Conservation (phyloP, 2,888 invertebrate species). For the Philopedon plagiatum region DNA sequence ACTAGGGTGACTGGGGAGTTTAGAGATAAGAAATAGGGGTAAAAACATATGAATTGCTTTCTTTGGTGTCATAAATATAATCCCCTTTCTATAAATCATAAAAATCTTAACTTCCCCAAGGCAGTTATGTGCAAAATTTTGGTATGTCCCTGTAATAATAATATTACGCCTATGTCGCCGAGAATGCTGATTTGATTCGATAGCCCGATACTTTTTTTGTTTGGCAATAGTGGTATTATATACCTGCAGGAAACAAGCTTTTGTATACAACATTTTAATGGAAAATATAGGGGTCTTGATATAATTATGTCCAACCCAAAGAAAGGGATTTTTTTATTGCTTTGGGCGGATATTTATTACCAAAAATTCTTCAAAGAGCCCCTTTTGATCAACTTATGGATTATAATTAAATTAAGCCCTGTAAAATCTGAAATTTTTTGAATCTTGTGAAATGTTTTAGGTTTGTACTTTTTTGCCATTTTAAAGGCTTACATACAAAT, state of each 20-base stretch:
- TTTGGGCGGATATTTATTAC: not conserved
- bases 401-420: not conserved
- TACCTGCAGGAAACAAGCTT: constrained; percentile 9
- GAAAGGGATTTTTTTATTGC: constrained; percentile 2
- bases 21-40: constrained; percentile 46
- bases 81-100: constrained; percentile 36
- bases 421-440: not conserved
- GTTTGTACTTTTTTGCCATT: not conserved
- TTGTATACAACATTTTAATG: constrained; percentile 9
- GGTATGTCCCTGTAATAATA: constrained; percentile 7
- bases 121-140: constrained; percentile 20
- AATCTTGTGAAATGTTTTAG: not conserved
- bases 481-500: not conserved
- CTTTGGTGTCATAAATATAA: constrained; percentile 41
- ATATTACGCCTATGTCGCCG: not conserved
- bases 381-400: constrained; percentile 2
- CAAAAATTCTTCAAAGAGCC: not conserved
- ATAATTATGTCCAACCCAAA: constrained; percentile 3
- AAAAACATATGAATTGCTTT: constrained; percentile 47
- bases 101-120: not conserved
- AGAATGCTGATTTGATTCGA: not conserved
- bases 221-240: not conserved
- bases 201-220: not conserved
- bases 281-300: not conserved
- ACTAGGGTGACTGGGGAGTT: constrained; percentile 40